phyloP scores from a whole-genome alignment of 2,797 vertebrate genomes.

The Bradypodion pumilum region DNA sequence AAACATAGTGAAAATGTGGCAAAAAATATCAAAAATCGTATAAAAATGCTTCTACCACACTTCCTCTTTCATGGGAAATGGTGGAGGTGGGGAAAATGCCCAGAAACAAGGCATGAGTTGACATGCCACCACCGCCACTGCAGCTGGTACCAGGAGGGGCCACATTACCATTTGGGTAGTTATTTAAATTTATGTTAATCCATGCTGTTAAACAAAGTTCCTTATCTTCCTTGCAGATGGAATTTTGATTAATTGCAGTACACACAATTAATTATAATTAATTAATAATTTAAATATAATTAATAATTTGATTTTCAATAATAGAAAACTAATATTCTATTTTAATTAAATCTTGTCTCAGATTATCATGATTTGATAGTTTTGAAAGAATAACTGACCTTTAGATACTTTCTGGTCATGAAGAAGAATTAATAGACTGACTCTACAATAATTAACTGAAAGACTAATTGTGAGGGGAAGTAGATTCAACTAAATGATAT shows the following conservation, averaged over 20 bases:
- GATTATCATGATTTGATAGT: not conserved
- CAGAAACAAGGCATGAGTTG: no score
- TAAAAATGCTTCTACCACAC: no score
- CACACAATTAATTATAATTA: not conserved
- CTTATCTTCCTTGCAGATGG: not conserved
- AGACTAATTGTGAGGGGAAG: not conserved
- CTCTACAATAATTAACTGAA: not conserved
- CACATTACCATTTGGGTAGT: no score
- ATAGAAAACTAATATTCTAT: not conserved
- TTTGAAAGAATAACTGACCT: not conserved
- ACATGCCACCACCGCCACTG: no score
- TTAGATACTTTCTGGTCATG: not conserved
- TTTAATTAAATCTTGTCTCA: not conserved
- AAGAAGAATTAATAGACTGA: not conserved
- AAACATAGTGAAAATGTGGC: no score
- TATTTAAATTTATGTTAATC: not conserved
- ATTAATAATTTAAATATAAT: no score
- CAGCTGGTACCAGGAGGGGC: no score
- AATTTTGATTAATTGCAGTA: not conserved
- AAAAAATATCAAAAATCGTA: no score
- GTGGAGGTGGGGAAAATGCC: no score
- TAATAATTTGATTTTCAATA: not conserved
- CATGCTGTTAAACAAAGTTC: not conserved
- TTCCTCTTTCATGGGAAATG: no score
- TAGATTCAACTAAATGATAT: not conserved